A percentile compares a stretch with the other conserved stretches of the same genome.
Evolutionary conservation across 2,797 vertebrate species (phyloP).

Genomic region (Darevskia nairensis): DNA sequence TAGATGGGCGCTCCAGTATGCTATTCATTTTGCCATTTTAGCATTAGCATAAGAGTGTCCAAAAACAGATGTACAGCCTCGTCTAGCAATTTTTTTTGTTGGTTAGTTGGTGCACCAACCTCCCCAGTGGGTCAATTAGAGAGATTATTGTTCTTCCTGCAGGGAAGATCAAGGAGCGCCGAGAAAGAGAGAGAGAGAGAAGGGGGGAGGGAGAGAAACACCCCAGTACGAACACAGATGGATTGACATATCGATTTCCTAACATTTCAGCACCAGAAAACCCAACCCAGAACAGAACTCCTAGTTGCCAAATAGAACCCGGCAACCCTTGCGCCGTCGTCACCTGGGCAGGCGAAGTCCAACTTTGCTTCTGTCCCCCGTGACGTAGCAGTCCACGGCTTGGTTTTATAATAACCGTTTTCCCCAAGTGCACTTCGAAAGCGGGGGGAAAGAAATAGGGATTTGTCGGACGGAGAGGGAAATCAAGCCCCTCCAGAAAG

Average conservation of each 20-base stretch:
- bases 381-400: constrained; percentile 22
- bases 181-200: constrained; percentile 74
- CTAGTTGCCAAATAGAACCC: constrained; percentile 77
- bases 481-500: background rate
- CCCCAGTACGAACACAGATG: constrained; percentile 88
- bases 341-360: constrained; percentile 51
- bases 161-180: constrained; percentile 90
- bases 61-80: constrained; percentile 93
- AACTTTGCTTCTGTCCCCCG: constrained; percentile 9
- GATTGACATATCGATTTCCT: constrained; percentile 94
- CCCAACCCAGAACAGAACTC: constrained; percentile 63
- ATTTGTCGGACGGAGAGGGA: background rate
- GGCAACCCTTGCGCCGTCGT: constrained; percentile 68
- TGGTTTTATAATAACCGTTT: constrained; percentile 14
- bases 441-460: background rate
- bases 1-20: constrained; percentile 42
- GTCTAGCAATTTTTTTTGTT: constrained; percentile 78
- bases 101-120: constrained; percentile 79
- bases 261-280: constrained; percentile 74
- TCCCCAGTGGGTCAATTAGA: constrained; percentile 99
- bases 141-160: constrained; percentile 99
- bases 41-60: constrained; percentile 88
- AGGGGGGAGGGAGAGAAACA: background rate
- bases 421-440: constrained; percentile 18
- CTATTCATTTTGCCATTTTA: constrained; percentile 71